Base-by-base conservation (phyloP, 1,140 invertebrate species). In the Drosophila sulfurigaster region DNA sequence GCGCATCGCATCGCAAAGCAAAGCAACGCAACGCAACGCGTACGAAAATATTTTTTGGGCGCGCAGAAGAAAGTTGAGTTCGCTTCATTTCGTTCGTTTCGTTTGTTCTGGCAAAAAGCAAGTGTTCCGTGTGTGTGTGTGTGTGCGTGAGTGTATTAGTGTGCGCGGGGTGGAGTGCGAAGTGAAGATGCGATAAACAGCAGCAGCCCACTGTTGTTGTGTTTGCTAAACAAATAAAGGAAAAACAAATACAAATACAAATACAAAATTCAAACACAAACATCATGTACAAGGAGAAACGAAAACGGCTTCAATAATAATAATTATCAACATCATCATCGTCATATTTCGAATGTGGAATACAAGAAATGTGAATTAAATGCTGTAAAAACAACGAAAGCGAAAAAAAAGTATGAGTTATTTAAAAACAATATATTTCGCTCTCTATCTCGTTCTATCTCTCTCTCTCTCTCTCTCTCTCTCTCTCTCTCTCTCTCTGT, bases 221-320 rank as follows among this genome's bases (percentile, higher is more conserved):
- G 75, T 82, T 85, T 87, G 82, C 66, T 73, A 75, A 87, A 82
- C 79, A 75, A 81, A 86, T 79, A 87, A 72, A 49, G 49, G 45
- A 77, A 72, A 71, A 68, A 68, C 59, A 74, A 80, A 72, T 68
- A 64, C 54, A 75, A 57, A 54, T 54, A 13, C 51, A 54, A 38
- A 57, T 57, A 20, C 15, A 16, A 48, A 48, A 20, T 5, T 5
- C 15, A 69, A 51, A 25, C 15, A 38, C 35, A 38, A 38, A 38
- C 35, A 38, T 38, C 35, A 51, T 45, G 58, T 63, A 38, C 52
- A 65, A 49, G 45, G 63, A 46, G 62, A 56, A 71, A 71, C 51
- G 52, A 35, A 15, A 54, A 54, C 51, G 51, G 60, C 32, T 62
- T 74, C 73, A 38, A 64, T 56, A 67, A 30, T 54, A 56, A 43